Conservation (phyloP, 1,140 invertebrate species). For the Microplitis mediator region DNA sequence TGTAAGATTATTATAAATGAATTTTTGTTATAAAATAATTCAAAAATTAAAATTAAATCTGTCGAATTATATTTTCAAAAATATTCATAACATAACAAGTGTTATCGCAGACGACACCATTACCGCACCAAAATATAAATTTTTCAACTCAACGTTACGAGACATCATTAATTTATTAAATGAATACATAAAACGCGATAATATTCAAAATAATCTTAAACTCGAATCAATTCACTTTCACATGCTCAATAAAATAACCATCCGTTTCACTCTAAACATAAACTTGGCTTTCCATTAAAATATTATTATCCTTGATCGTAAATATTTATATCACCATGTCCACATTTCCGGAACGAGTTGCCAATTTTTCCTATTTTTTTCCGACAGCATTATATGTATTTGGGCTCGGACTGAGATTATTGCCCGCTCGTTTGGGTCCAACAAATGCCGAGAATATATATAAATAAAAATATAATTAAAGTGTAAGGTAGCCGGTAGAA, state of each 20-base stretch:
- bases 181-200: neutral
- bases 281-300: neutral
- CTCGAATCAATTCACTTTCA: neutral
- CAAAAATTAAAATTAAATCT: too few species aligned
- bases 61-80: too few species aligned
- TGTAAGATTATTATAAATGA: too few species aligned
- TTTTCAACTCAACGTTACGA: too few species aligned
- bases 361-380: neutral
- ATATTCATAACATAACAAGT: too few species aligned
- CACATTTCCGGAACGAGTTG: neutral
- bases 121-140: too few species aligned
- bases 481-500: conserved; percentile 18
- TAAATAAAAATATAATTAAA: neutral
- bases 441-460: too few species aligned
- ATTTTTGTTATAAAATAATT: too few species aligned
- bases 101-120: too few species aligned
- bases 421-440: too few species aligned
- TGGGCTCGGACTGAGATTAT: too few species aligned
- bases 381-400: too few species aligned
- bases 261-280: neutral
- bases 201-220: neutral
- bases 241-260: neutral
- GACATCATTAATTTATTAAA: neutral
- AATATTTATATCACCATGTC: neutral
- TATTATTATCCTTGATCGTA: neutral